Base-by-base conservation (phyloP, 2,113 vertebrate genomes). In the Oxyura jamaicensis region DNA sequence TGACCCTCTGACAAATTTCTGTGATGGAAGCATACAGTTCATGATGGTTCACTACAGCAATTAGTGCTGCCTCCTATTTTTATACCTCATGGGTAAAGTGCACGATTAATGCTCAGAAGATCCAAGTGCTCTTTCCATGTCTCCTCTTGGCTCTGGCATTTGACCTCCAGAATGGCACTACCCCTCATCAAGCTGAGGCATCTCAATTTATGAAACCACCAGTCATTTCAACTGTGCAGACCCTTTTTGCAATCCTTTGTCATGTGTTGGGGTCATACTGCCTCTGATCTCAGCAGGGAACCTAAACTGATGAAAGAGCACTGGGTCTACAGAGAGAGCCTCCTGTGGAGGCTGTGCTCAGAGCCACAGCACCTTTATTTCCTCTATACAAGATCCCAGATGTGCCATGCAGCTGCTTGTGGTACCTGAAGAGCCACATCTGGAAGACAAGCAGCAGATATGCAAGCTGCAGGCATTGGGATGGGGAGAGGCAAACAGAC, bases 281-380 rank as follows among this genome's bases (percentile, higher is more conserved):
- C 21, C 56, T 66, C n/a, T 50, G 52, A 86, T 26, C 13, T 41
- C 33, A 48, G 28, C 53, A 71, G 28, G 48, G 22, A 75, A 75
- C 21, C 6, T 17, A 48, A 78, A 65, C 0, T 36, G 23, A 23
- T 67, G 16, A 78, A 78, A 92, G 11, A 17, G 10, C 22, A 18
- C 2, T 20, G 11, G 29, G 29, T 8, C 39, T n/a, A 0, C 3
- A 7, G 55, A 68, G 28, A 72, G 13, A 23, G 39, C 3, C 22
- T 83, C 50, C 20, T 33, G 19, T 10, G 0, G 0, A 83, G 44
- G 19, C 7, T 52, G 19, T 17, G 33, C 39, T 87, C 46, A 68
- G 74, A 81, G 60, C 13, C 60, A 22, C 23, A 0, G 0, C 0
- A 0, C 35, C 33, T 68, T 2, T 2, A 12, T 56, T 59, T 67